Conservation (phyloP, 2,113 vertebrate genomes). For the Dolichallabes microphthalmus region DNA sequence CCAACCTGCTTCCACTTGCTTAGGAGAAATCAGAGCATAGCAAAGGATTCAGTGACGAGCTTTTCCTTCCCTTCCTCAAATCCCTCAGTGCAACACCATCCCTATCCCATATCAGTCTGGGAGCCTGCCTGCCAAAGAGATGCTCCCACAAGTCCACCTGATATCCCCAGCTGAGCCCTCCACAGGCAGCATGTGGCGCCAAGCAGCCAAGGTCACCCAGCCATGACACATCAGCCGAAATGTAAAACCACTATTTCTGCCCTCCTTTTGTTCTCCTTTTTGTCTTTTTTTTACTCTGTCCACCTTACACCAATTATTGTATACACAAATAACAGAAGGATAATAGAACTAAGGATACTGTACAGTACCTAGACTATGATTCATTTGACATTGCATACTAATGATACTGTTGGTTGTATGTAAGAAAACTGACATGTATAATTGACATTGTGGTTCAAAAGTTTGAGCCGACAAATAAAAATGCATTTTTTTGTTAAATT, state of each 20-base stretch:
- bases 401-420: background rate
- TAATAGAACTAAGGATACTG: too few relatives aligned
- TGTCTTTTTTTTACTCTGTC: background rate
- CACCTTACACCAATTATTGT: conserved; percentile 12
- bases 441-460: background rate
- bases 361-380: background rate
- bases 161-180: conserved; percentile 60
- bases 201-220: conserved; percentile 67
- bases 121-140: conserved; percentile 58
- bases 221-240: conserved; percentile 67
- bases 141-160: conserved; percentile 64
- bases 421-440: background rate
- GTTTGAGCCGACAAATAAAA: background rate
- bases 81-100: conserved; percentile 49
- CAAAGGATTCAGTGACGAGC: conserved; percentile 58
- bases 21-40: conserved; percentile 48
- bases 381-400: background rate
- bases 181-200: conserved; percentile 50
- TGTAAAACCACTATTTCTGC: conserved; percentile 59
- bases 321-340: too few relatives aligned
- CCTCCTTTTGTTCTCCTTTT: conserved; percentile 8
- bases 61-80: conserved; percentile 51
- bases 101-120: conserved; percentile 63
- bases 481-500: background rate
- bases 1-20: conserved; percentile 64